Base-by-base conservation (phyloP, 2,888 invertebrate species). In the Cylindroiulus punctatus region DNA sequence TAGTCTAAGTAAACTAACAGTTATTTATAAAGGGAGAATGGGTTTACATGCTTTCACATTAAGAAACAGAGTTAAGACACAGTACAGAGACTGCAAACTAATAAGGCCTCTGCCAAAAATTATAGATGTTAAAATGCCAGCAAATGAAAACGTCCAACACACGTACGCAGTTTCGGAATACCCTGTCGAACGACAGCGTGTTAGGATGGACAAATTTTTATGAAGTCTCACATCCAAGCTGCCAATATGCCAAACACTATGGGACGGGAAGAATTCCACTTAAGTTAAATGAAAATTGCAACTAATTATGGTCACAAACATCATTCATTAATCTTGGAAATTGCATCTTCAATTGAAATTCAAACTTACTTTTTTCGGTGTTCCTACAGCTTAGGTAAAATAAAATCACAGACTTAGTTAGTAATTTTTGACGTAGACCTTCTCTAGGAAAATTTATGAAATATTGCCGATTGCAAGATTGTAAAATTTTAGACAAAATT, bases 11-110 rank as follows among this genome's bases (percentile, higher is more conserved):
- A 47, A 47, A 47, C 47, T 17, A 47, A 47, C 47, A 47, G 1
- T 17, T 5, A 47, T 47, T 47, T 47, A 47, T 47, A 47, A 7
- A 47, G 47, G 47, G 47, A 47, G 14, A 47, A 47, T 14, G 47
- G 47, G 14, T 14, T 47, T 4, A 10, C 47, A 47, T 47, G 47
- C 47, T 17, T 47, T 10, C 47, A 47, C 47, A 14, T 47, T 47
- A 17, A 47, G 47, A 47, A 47, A 47, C 14, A 47, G 14, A 47
- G 17, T 4, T 17, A 17, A 47, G 47, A 42, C 42, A 47, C 47
- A 47, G 47, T 47, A 47, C 47, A 47, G 47, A 47, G 47, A 47
- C 47, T 47, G 47, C 47, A 47, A 47, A 47, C 47, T 47, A 47
- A 47, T 47, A 47, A 47, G 47, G 47, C 47, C 47, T 47, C 47